Base-by-base conservation (phyloP, 2,888 invertebrate species). In the Eurois occulta region DNA sequence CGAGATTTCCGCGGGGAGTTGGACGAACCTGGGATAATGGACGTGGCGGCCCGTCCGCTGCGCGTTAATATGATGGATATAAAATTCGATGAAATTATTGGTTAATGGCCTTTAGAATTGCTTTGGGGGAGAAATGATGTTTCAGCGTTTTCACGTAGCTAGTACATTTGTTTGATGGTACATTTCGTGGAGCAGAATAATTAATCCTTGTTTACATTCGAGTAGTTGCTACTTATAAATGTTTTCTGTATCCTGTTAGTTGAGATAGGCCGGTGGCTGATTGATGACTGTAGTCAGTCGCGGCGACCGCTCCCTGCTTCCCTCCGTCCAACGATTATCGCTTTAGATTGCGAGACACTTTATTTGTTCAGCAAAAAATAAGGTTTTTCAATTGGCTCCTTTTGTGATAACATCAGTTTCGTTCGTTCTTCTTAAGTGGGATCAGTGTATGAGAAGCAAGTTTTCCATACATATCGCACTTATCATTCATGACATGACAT, bases 1-100 rank as follows among this genome's bases (percentile, higher is more conserved):
- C 91, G 95, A 96, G 96, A 96, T 96, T 96, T 96, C 96, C 96
- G 93, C 95, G 88, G 95, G 95, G 96, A 96, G 92, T 89, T 87
- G 88, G 89, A 91, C 92, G 91, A 91, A 93, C 91, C 89, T 81
- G 91, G 91, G 94, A 93, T 95, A 96, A 96, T 95, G 95, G 95
- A 94, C 90, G 92, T 91, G 92, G 90, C 91, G 91, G 87, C 80
- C 87, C 74, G 92, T 90, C 92, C 92, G 90, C 91, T 89, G 89
- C 91, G 94, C 95, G 94, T 93, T 94, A 95, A 94, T 94, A 93
- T 96, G 95, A 96, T 96, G 95, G 96, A 95, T 96, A 96, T 95
- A 95, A 96, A 95, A 95, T 95, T 96, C 95, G 94, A 96, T 95
- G 93, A 94, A 95, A 96, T 96, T 96, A 95, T 95, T 95, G 94